phyloP scores from a whole-genome alignment of 1,140 invertebrate species.

The Euschistus heros region DNA sequence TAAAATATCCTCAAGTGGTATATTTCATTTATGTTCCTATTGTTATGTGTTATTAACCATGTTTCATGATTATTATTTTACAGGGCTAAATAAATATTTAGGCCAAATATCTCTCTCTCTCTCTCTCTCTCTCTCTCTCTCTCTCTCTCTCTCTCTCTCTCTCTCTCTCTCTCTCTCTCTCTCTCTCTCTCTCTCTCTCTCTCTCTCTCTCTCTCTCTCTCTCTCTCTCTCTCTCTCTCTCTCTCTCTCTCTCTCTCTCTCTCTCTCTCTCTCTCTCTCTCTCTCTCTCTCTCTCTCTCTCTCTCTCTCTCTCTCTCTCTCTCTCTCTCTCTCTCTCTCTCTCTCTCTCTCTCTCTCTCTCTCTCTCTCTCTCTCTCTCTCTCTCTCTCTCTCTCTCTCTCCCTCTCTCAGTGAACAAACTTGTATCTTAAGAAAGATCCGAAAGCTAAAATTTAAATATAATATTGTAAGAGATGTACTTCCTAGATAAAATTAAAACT shows the following conservation, averaged over 20 bases:
- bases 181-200: constrained; percentile 35
- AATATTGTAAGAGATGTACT: no score
- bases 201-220: constrained; percentile 25
- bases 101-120: constrained; percentile 22
- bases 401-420: constrained; percentile 28
- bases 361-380: neutral
- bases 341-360: neutral
- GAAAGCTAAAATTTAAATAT: no score
- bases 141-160: constrained; percentile 25
- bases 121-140: constrained; percentile 23
- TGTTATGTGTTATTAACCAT: no score
- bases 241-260: constrained; percentile 20
- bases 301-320: constrained; percentile 1
- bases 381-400: neutral
- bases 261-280: constrained; percentile 8
- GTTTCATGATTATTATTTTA: no score
- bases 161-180: constrained; percentile 28
- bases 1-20: no score
- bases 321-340: neutral
- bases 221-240: constrained; percentile 20
- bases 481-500: no score
- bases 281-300: neutral
- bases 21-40: no score
- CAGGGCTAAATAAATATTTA: no score
- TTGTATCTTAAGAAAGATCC: no score